Base-by-base conservation (phyloP, 2,113 vertebrate genomes). In the Talpa occidentalis region DNA sequence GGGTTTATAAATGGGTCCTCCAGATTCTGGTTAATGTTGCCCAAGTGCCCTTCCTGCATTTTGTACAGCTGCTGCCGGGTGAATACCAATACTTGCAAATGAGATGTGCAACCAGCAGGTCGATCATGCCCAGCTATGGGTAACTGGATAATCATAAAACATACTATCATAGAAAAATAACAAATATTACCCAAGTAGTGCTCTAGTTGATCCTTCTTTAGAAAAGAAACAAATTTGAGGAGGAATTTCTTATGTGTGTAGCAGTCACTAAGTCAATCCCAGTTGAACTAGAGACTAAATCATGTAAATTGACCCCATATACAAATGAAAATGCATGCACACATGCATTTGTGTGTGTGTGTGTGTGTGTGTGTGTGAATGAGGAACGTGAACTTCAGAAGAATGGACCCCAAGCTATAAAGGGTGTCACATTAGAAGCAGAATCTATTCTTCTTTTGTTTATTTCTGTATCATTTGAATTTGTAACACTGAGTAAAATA, bases 161-260 rank as follows among this genome's bases (percentile, higher is more conserved):
- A 44, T 0, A 10, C 37, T 72, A 92, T 79, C 37, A 14, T 35
- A n/a, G 60, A 67, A 83, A 37, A 92, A 28, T 62, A 77, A 30
- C 24, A 90, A 49, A 5, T 83, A n/a, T 26, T 60, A 2, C 74
- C 21, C 28, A 77, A 47, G 19, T 10, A 32, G 47, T 60, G 6
- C 40, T 84, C 91, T 54, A 47, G 15, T 67, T 77, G 66, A 76
- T 83, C 26, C 54, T 90, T 77, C 16, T 84, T 94, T 44, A 90
- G 73, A 81, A 90, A 64, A 72, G 12, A 83, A 92, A 49, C 30
- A 81, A 37, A 77, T n/a, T 26, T 56, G 17, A 84, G 47, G 60
- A 37, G 21, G 24, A 54, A 37, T 9, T 66, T 67, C 42, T 4
- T 60, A 28, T 26, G 4, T 80, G 6, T 64, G 9, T 32, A 73